Base-by-base conservation (phyloP, 2,113 vertebrate genomes). In the Ondatra zibethicus region DNA sequence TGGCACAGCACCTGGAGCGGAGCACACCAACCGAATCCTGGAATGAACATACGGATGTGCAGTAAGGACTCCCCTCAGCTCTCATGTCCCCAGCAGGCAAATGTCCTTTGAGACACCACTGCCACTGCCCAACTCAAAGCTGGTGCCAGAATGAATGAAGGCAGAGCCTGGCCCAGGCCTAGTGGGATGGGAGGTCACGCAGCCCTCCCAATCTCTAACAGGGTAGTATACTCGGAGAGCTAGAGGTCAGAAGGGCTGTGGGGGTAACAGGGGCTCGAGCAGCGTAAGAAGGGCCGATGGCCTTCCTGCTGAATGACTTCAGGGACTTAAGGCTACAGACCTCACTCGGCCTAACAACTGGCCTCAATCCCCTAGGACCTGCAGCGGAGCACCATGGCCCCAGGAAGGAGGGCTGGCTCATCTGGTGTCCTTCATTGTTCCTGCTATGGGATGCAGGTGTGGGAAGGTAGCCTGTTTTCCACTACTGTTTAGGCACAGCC, bases 241-340 rank as follows among this genome's bases (percentile, higher is more conserved):
- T 1, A 12, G 36, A 42, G 0, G 3, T 66, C 68, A 65, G 45
- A 19, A 73, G 10, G 58, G n/a, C 23, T 33, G 16, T 0, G 3
- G 5, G 13, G 13, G 3, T 0, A 0, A 10, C 27, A 17, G 29
- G 17, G 39, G n/a, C 16, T 29, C 10, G 0, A 25, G 86, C 25
- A 1, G 0, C 17, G 0, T 27, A 29, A 80, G 17, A 36, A 75
- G 17, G 7, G 36, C 25, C 11, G 5, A 42, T 3, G 4, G 0
- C n/a, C 31, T n/a, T 14, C 33, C 36, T 45, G 55, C 5, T 31
- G 50, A 42, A 0, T 0, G 29, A 42, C 58, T 23, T 63, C 9
- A 6, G 6, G 61, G 58, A 13, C 75, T 63, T 50, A 52, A 16
- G 33, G 0, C 1, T 42, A 12, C 13, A 65, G 65, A 42, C 10